Percentiles rank a stretch among this genome's conserved stretches.
Conservation (phyloP, 1,140 invertebrate genomes). For the Ceratina calcarata region DNA sequence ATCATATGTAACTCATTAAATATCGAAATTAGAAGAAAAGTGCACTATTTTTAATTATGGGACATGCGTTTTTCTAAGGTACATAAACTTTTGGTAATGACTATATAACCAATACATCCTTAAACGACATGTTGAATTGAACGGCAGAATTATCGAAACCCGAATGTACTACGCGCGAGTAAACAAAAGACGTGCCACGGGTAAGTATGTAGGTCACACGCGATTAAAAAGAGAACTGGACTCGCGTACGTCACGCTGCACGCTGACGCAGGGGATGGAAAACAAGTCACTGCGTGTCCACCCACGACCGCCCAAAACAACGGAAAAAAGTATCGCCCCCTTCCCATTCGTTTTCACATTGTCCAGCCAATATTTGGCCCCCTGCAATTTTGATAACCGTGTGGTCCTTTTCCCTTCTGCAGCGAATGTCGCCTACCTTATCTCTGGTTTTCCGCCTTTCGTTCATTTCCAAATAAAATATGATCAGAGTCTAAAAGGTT, state of each 20-base stretch:
- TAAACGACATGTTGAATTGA: background rate
- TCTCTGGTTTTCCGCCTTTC: too few species aligned
- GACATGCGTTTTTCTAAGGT: too few species aligned
- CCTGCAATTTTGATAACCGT: background rate
- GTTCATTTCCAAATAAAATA: background rate
- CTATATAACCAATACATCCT: too few species aligned
- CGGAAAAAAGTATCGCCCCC: background rate
- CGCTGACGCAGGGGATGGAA: constrained; percentile 14
- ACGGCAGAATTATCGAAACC: background rate
- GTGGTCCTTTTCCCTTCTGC: background rate
- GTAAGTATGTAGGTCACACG: constrained; percentile 45
- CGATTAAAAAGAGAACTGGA: constrained; percentile 45
- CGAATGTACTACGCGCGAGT: background rate
- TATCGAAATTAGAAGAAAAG: too few species aligned
- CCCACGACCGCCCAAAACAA: background rate
- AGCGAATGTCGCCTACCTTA: too few species aligned
- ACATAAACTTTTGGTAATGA: too few species aligned
- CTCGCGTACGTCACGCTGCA: constrained; percentile 36
- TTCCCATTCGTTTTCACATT: background rate
- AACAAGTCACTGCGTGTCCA: constrained; percentile 22
- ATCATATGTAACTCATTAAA: too few species aligned
- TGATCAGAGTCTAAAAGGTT: background rate
- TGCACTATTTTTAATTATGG: too few species aligned
- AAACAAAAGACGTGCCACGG: constrained; percentile 24
- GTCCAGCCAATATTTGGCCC: too few species aligned